Evolutionary conservation across 2,797 vertebrate species (phyloP).

Genomic region (Oceanodroma leucorhoa): DNA sequence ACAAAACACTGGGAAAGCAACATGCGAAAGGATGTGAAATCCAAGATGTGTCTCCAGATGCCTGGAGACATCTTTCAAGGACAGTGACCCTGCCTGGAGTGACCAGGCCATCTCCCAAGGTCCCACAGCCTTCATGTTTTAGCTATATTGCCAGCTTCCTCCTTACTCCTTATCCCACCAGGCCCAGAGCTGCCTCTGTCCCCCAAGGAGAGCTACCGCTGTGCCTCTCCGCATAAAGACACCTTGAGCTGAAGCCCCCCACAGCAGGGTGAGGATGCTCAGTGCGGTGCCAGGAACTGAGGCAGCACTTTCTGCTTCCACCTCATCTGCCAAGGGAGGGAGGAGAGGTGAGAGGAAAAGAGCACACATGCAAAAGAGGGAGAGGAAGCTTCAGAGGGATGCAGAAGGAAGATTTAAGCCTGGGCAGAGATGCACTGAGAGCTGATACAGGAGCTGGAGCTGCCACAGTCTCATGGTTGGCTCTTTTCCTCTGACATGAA

Average conservation of each 20-base stretch:
- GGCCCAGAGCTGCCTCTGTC: neutral
- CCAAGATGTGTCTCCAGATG: neutral
- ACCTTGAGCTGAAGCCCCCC: neutral
- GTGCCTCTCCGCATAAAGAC: neutral
- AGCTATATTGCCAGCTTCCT: neutral
- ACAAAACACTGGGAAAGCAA: neutral
- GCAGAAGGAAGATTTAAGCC: neutral
- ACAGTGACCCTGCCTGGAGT: neutral
- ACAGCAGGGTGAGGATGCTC: neutral
- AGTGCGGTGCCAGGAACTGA: neutral
- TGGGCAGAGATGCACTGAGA: neutral
- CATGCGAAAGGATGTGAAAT: neutral
- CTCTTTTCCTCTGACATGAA: neutral
- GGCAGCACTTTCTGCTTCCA: neutral
- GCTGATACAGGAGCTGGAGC: neutral
- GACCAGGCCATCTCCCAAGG: neutral
- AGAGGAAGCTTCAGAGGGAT: neutral
- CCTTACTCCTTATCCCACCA: neutral
- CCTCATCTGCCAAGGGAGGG: neutral
- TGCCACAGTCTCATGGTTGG: neutral
- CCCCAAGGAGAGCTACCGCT: neutral
- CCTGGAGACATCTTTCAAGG: neutral
- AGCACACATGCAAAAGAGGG: neutral
- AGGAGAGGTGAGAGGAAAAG: neutral
- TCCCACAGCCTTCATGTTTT: neutral